Conservation (phyloP, 1,140 invertebrate genomes). For the Andricus grossulariae region DNA sequence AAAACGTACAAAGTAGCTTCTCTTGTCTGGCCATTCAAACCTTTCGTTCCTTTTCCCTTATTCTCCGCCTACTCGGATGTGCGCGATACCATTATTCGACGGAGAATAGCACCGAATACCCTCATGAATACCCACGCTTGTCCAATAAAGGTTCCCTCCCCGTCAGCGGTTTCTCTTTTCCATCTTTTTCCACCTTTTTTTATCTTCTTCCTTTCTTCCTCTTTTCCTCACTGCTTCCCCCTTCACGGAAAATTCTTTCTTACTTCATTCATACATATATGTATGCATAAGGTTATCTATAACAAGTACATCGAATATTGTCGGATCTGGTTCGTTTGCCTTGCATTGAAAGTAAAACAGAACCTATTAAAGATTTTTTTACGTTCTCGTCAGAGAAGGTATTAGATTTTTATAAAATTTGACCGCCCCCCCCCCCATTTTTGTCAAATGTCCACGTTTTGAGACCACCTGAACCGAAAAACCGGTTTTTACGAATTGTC, state of each 20-base stretch:
- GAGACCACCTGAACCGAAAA: too few species aligned
- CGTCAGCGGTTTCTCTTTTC: constrained; percentile 15
- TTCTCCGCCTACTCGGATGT: constrained; percentile 27
- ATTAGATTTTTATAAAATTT: too few species aligned
- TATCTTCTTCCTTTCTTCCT: not conserved
- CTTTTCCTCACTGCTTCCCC: not conserved
- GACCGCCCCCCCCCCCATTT: too few species aligned
- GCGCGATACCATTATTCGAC: constrained; percentile 23
- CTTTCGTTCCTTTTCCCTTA: constrained; percentile 19
- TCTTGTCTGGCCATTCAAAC: constrained; percentile 27
- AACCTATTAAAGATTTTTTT: not conserved
- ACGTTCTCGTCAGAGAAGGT: too few species aligned
- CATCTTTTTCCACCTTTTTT: not conserved
- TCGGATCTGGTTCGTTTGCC: not conserved
- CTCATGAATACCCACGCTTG: constrained; percentile 25
- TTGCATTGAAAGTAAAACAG: not conserved
- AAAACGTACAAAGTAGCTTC: constrained; percentile 18
- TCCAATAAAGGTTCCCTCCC: constrained; percentile 26
- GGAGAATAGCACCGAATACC: constrained; percentile 25
- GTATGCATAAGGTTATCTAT: constrained; percentile 25
- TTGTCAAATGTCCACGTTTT: too few species aligned
- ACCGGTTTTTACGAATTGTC: too few species aligned
- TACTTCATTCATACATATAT: not conserved
- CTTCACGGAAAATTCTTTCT: not conserved
- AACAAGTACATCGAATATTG: constrained; percentile 26